A percentile compares a stretch with the other conserved stretches of the same genome.
Conservation (phyloP, 2,797 vertebrate species). For the Enteromius unitaeniatus region DNA sequence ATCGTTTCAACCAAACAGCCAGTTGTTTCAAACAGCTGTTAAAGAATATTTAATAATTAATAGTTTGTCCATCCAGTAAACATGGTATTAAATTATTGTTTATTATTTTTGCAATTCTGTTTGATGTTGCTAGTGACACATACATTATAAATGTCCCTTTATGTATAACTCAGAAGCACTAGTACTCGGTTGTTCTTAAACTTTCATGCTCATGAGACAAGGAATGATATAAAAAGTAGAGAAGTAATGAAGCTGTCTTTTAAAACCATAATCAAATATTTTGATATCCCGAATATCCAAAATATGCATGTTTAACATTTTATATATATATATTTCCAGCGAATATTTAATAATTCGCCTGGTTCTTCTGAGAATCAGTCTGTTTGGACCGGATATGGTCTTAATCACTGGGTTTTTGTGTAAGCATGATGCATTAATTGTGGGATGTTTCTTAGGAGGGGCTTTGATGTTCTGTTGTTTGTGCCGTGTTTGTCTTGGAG, state of each 20-base stretch:
- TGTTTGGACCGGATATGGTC: slow-evolving; percentile 2
- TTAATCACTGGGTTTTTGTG: not conserved
- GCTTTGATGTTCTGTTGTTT: slow-evolving; percentile 18
- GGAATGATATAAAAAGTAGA: not conserved
- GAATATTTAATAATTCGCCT: not conserved
- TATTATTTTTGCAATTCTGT: not conserved
- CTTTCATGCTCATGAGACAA: not conserved
- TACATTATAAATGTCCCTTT: not conserved
- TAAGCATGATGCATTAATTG: slow-evolving; percentile 12
- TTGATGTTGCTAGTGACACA: not conserved
- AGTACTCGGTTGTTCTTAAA: not conserved
- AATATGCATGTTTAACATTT: not conserved
- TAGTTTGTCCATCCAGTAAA: not conserved
- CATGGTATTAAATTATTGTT: not conserved
- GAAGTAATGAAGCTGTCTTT: not conserved
- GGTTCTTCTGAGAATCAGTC: not conserved
- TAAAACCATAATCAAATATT: not conserved
- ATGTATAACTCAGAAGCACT: not conserved
- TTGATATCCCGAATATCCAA: not conserved
- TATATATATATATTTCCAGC: not conserved
- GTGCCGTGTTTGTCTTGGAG: slow-evolving; percentile 10
- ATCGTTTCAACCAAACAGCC: not conserved
- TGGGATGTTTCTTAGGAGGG: slow-evolving; percentile 28
- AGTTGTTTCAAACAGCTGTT: not conserved
- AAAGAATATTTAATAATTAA: not conserved